These are phyloP conservation scores for Gavia stellata DNA, from an alignment of 2,113 vertebrate species.

Conservation along the genomic window DNA sequence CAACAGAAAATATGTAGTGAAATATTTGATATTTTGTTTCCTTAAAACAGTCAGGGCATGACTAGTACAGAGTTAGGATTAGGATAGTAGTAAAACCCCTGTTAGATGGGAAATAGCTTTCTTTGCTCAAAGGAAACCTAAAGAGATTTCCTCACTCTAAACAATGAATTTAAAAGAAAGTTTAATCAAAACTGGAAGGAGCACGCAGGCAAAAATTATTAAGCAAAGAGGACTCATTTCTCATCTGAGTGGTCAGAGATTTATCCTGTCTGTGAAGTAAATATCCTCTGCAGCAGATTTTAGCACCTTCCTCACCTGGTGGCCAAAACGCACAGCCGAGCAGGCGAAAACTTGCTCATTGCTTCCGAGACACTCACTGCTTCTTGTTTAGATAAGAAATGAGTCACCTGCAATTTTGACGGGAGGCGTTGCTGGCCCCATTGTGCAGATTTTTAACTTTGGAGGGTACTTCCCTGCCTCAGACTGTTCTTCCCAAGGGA, in stretches of 20 bases:
- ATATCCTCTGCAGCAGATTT: neutral
- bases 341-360: neutral
- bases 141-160: neutral
- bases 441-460: neutral
- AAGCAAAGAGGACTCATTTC: neutral
- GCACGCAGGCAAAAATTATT: neutral
- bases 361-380: neutral
- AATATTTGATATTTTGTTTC: neutral
- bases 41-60: neutral
- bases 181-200: neutral
- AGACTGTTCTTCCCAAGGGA: neutral
- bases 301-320: neutral
- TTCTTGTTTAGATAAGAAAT: constrained; percentile 2
- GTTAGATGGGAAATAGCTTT: neutral
- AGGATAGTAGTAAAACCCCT: neutral
- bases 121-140: neutral
- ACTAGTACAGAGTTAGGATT: neutral
- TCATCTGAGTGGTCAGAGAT: neutral
- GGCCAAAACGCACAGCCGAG: neutral
- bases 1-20: neutral
- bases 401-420: neutral
- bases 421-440: neutral
- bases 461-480: neutral
- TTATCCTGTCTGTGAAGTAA: neutral
- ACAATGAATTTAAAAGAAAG: neutral